Evolutionary conservation across 1,140 invertebrate species (phyloP).

Genomic region (Megalopta genalis): DNA sequence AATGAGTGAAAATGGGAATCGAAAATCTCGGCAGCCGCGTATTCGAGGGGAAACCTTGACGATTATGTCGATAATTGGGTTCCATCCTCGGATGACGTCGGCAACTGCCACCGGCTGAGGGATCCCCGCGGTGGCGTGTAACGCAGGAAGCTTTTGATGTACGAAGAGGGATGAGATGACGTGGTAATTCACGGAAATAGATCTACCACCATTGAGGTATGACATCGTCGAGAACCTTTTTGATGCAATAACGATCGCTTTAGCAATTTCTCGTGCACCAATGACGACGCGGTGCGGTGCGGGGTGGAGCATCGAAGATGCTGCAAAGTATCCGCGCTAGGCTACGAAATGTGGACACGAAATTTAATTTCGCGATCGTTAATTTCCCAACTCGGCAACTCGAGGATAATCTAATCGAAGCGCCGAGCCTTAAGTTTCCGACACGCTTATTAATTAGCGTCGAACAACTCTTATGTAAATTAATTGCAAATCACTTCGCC

Average conservation of each 20-base stretch:
- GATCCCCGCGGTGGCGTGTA: not conserved
- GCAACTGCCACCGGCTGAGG: constrained; percentile 29
- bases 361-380: constrained; percentile 55
- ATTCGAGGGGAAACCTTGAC: constrained; percentile 31
- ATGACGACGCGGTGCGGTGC: not conserved
- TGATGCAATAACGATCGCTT: not conserved
- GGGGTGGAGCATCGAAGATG: not conserved
- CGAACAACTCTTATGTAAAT: constrained; percentile 51
- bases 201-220: constrained; percentile 4
- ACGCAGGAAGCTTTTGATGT: constrained; percentile 40
- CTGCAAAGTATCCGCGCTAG: not conserved
- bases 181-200: constrained; percentile 26
- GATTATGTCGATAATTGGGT: constrained; percentile 60
- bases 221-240: not conserved
- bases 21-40: constrained; percentile 50
- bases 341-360: constrained; percentile 7
- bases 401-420: constrained; percentile 47
- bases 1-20: constrained; percentile 57
- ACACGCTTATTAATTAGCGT: constrained; percentile 60
- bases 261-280: not conserved
- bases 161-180: constrained; percentile 18
- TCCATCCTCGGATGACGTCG: constrained; percentile 52
- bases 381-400: constrained; percentile 38
- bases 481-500: constrained; percentile 58
- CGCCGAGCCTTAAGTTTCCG: constrained; percentile 33